Evolutionary conservation across 1,140 invertebrate species (phyloP), one percentile per base, ranked within the genome.

Genomic region (Calliopsis andreniformis): DNA sequence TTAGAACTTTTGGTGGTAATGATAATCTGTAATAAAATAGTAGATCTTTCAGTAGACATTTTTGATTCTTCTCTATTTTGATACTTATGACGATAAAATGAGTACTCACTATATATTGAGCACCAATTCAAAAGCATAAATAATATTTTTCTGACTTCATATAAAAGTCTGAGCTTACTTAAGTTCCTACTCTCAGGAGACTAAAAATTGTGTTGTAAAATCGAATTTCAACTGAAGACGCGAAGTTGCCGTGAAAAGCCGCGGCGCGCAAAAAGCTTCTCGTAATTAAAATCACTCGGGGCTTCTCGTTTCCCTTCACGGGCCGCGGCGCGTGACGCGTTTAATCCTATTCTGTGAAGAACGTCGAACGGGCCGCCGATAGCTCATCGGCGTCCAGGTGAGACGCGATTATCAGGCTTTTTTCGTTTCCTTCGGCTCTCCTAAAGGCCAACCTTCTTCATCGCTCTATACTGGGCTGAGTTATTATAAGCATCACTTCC

Each of bases 401-500:
- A 73, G 39, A 55, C 70, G 61, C 39, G 63, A 58, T 68, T 58
- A 76, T 68, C 70, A 49, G n/a, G 0, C 23, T 39, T 58, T 49
- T 42, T 68, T 58, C 63, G 43, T 23, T 75, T 75, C 53, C 43
- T 75, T 39, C 6, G n/a, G 6, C 18, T 8, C 14, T n/a, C 4
- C 28, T 2, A 69, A 58, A 69, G 8, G 25, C 39, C 42, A 49
- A 25, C 47, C 66, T 32, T 23, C 53, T 20, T 47, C 30, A 42
- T n/a, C 32, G 45, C 83, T 82, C 82, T 86, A 77, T 32, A 14
- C 2, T 10, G 56, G 10, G 4, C n/a, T 10, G 32, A 72, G 85
- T 85, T 84, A 86, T 86, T 71, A 67, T 10, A 53, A 23, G 20
- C 56, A 66, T 59, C 76, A 76, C 63, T 42, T 55, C 59, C 39